Evolutionary conservation across 2,888 invertebrate genomes (phyloP).

Genomic region (Oeneis ivallda): DNA sequence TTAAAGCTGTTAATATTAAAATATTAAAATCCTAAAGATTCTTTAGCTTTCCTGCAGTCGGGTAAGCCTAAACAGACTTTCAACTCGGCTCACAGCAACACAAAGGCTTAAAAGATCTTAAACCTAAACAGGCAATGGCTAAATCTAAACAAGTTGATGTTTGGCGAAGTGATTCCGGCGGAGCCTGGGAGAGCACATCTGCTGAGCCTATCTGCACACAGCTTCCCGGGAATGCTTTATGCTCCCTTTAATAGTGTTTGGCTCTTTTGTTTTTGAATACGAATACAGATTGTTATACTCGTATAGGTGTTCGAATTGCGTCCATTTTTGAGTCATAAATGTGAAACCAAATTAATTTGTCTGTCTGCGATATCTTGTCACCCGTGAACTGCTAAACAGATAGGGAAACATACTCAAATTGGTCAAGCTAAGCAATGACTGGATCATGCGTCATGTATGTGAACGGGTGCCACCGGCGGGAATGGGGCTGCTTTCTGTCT

Average conservation of each 20-base stretch:
- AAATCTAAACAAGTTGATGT: constrained; percentile 47
- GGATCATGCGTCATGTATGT: too few species aligned
- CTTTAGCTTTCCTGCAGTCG: not conserved
- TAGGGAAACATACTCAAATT: too few species aligned
- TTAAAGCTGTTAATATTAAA: not conserved
- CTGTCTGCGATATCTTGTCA: too few species aligned
- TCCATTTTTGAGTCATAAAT: too few species aligned
- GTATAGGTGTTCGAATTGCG: too few species aligned
- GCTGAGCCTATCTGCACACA: constrained; percentile 51
- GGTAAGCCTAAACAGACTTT: not conserved
- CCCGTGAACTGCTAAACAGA: too few species aligned
- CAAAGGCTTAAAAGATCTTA: constrained; percentile 19
- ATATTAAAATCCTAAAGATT: not conserved
- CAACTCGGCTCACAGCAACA: not conserved
- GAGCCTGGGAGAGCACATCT: constrained; percentile 51
- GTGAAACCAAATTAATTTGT: too few species aligned
- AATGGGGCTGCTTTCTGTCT: too few species aligned
- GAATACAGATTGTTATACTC: too few species aligned
- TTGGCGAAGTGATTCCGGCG: constrained; percentile 46
- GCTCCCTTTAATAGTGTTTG: constrained; percentile 11
- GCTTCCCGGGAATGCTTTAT: constrained; percentile 30
- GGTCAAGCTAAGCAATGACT: too few species aligned
- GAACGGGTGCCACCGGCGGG: too few species aligned
- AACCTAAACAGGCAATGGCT: constrained; percentile 25
- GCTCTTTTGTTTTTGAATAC: not conserved